These are phyloP conservation scores for Carduelis carduelis DNA, from an alignment of 2,797 vertebrate species.

Conservation along the genomic window DNA sequence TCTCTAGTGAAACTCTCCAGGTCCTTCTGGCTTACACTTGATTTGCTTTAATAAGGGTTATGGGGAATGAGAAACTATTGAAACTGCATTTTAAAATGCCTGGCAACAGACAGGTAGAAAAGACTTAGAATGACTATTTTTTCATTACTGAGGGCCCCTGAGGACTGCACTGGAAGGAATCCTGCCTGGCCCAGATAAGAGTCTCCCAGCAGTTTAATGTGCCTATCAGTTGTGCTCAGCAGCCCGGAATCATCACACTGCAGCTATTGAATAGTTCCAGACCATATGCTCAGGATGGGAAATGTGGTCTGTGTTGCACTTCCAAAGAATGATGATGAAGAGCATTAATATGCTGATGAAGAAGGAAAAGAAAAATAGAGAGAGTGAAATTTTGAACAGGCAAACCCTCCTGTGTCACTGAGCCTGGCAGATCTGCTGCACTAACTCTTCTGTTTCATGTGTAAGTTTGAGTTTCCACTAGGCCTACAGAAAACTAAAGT, in stretches of 20 bases:
- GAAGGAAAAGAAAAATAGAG: background rate
- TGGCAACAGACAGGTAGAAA: conserved; percentile 65
- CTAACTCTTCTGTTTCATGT: background rate
- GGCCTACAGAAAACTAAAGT: background rate
- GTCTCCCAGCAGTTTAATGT: conserved; percentile 69
- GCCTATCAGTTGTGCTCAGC: conserved; percentile 70
- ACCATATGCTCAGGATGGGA: conserved; percentile 58
- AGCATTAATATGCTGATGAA: conserved; percentile 58
- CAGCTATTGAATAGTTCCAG: conserved; percentile 65
- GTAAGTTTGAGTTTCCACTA: background rate
- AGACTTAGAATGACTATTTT: conserved; percentile 66
- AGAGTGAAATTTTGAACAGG: background rate
- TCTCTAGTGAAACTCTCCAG: conserved; percentile 50
- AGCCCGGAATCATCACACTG: conserved; percentile 58
- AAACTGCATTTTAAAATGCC: conserved; percentile 53
- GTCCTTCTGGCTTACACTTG: conserved; percentile 58
- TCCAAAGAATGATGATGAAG: conserved; percentile 57
- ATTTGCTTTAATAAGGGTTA: conserved; percentile 67
- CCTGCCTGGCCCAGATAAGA: conserved; percentile 68
- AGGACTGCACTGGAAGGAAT: conserved; percentile 64
- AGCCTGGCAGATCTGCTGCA: background rate
- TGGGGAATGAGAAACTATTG: conserved; percentile 48
- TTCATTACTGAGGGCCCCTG: conserved; percentile 61
- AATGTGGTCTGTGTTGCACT: conserved; percentile 40
- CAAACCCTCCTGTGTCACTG: background rate